Percentiles rank a stretch among this genome's conserved stretches.
Conservation (phyloP, 64 coral and sea anemone species). For the Stichodactyla mertensii region DNA sequence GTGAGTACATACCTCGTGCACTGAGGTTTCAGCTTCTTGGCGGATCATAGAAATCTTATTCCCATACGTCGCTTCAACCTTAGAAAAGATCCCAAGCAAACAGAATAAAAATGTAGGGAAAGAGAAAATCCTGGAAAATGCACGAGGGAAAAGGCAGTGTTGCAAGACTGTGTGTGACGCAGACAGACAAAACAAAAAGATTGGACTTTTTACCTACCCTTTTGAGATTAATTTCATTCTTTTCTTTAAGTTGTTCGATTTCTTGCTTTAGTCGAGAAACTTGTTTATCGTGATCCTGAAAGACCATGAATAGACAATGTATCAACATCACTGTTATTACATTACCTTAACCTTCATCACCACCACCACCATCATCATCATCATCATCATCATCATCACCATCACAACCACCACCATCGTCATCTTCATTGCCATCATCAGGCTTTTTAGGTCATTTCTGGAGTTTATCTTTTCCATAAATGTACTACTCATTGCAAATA, state of each 20-base stretch:
- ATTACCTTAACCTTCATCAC: not conserved
- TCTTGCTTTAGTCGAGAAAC: constrained; percentile 43
- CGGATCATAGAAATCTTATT: constrained; percentile 90
- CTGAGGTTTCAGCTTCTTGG: constrained; percentile 72
- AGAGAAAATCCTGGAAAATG: not conserved
- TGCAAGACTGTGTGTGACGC: not conserved
- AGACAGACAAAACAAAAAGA: not conserved
- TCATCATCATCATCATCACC: no score
- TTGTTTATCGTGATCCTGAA: constrained; percentile 43
- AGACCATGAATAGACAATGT: not conserved
- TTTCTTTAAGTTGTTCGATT: constrained; percentile 44
- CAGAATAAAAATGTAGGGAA: not conserved
- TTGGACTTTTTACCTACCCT: constrained; percentile 7
- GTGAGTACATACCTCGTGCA: constrained; percentile 65
- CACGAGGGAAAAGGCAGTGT: not conserved
- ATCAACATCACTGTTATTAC: not conserved
- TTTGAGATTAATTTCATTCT: constrained; percentile 49
- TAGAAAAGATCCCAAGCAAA: not conserved
- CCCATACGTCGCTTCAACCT: constrained; percentile 90
- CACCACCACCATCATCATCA: not conserved
- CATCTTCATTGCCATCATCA: no score
- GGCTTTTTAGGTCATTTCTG: no score
- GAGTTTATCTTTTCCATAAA: no score
- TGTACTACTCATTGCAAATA: no score
- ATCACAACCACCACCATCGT: not conserved